phyloP scores from a whole-genome alignment of 1,140 invertebrate species.

The Lamellibrachia luymesi region DNA sequence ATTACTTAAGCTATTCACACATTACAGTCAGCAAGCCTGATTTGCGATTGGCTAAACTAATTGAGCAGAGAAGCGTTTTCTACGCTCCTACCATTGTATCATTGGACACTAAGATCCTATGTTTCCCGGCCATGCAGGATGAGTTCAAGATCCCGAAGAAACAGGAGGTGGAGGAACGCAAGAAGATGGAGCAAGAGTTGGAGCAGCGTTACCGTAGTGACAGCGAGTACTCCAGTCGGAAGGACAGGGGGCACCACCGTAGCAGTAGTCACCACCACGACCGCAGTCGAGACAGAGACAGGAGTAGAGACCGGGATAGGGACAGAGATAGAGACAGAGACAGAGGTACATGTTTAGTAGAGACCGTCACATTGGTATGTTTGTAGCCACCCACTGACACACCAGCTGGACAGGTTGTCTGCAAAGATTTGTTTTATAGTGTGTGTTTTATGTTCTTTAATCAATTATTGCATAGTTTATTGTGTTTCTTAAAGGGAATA shows the following conservation, averaged over 20 bases:
- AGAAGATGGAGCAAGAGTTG: constrained; percentile 53
- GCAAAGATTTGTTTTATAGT: too few species aligned
- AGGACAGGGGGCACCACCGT: neutral
- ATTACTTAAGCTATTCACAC: too few species aligned
- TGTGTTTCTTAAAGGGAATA: too few species aligned
- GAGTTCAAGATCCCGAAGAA: constrained; percentile 91
- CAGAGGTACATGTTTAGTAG: neutral
- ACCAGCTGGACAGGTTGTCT: too few species aligned
- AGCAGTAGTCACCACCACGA: neutral
- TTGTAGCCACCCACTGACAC: too few species aligned
- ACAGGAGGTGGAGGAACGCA: constrained; percentile 72
- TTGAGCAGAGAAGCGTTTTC: too few species aligned
- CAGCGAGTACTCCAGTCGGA: neutral
- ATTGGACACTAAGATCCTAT: neutral
- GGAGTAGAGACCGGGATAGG: constrained; percentile 27
- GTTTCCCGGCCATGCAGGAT: constrained; percentile 58
- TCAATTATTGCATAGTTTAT: too few species aligned
- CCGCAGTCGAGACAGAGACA: constrained; percentile 25
- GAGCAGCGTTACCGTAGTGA: constrained; percentile 31
- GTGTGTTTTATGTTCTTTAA: too few species aligned
- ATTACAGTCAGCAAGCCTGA: too few species aligned
- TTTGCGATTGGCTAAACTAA: too few species aligned
- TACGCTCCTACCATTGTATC: neutral
- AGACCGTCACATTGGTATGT: too few species aligned
- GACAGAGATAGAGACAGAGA: constrained; percentile 21